Base-by-base conservation (phyloP, 37 sponge, comb jelly and placozoan species). In the Mnemiopsis leidyi region DNA sequence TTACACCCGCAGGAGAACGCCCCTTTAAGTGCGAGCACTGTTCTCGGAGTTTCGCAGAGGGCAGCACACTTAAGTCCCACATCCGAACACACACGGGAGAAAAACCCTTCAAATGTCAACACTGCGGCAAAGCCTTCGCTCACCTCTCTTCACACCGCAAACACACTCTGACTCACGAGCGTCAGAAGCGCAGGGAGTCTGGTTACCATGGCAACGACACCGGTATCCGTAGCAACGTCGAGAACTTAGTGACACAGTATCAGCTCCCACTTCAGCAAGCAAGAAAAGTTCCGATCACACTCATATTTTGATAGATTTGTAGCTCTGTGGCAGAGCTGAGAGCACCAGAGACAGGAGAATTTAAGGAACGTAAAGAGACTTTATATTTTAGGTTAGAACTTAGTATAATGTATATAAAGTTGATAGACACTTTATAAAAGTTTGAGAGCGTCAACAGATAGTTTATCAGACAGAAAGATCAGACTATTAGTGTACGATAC, bases 21-120 rank as follows among this genome's bases (percentile, higher is more conserved):
- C 90, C 90, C 29, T 85, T 85, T 29, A 85, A 85, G 90, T 85
- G 90, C 30, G 61, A 85, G 40, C 36, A 40, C 61, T 85, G 90
- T 39, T 13, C 61, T 16, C 40, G 90, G 25, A 38, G 90, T 23
- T 85, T 85, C 39, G 90, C 90, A 29, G 90, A 85, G 90, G 90
- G 90, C 48, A 85, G 90, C 48, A 85, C 90, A 9, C 90, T 85
- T 29, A 85, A 85, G 61, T 85, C 90, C 26, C 90, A 85, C 90
- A 85, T 85, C 90, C 40, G 90, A 0, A 85, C 90, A 3, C 90
- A 85, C 61, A 85, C 90, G 25, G 90, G 90, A 18, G 90, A 85
- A 37, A 85, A 85, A 39, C 90, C 90, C 16, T 85, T 85, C 90
- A 85, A 85, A 21, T 85, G 90, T 85, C 90, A 85, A 61, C 90